Conservation (phyloP, 64 coral and sea anemone species). For the Stichodactyla mertensii region DNA sequence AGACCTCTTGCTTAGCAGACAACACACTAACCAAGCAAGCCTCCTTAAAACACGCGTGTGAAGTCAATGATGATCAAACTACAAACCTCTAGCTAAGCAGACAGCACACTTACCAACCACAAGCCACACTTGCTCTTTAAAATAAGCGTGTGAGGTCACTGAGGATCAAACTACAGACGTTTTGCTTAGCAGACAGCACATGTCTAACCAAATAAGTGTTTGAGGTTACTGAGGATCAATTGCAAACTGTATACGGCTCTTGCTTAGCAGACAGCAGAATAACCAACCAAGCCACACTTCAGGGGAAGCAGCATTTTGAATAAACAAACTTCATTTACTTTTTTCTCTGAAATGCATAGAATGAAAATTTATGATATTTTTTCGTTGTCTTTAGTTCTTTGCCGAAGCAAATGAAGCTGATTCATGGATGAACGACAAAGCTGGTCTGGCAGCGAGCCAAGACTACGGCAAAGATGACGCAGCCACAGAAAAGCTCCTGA, state of each 20-base stretch:
- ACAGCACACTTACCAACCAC: not conserved
- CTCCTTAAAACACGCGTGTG: no score
- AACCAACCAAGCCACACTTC: slow-evolving; percentile 1
- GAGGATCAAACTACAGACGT: no score
- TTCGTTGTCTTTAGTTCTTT: slow-evolving; percentile 54
- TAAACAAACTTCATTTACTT: no score
- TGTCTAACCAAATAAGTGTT: not conserved
- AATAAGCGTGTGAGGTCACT: not conserved
- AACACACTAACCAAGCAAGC: no score
- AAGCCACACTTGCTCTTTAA: not conserved
- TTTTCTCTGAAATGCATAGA: no score
- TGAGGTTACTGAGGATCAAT: not conserved
- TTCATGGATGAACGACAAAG: slow-evolving; percentile 96
- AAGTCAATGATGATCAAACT: no score
- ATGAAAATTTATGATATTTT: not conserved
- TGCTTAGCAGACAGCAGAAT: not conserved
- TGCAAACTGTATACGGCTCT: not conserved
- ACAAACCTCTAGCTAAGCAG: no score
- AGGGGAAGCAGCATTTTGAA: no score
- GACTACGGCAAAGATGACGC: slow-evolving; percentile 91
- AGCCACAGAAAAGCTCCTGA: slow-evolving; percentile 70
- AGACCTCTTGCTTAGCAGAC: no score
- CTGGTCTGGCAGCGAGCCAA: slow-evolving; percentile 73
- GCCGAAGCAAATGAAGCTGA: slow-evolving; percentile 91
- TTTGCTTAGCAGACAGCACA: no score